Conservation (phyloP, 92 coral and sea anemone species). For the Palythoa grandiflora region DNA sequence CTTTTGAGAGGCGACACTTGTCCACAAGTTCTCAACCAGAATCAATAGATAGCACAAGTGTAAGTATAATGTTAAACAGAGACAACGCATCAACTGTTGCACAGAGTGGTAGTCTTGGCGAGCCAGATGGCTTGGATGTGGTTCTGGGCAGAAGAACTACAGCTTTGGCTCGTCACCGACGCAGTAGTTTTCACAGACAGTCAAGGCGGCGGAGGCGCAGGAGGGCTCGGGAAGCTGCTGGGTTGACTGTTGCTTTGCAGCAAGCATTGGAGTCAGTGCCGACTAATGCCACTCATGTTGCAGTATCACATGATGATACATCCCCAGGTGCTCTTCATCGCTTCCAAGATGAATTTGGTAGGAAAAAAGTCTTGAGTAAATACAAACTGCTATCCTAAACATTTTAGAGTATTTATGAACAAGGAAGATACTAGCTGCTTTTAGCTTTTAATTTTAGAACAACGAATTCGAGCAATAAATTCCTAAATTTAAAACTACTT, state of each 20-base stretch:
- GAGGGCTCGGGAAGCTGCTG: constrained; percentile 70
- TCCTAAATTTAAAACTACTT: too few species aligned
- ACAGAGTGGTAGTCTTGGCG: constrained; percentile 91
- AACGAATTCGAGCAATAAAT: too few species aligned
- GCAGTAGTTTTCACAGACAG: constrained; percentile 80
- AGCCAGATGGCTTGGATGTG: constrained; percentile 83
- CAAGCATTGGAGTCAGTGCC: constrained; percentile 79
- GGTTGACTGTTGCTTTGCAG: constrained; percentile 61
- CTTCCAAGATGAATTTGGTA: constrained; percentile 94
- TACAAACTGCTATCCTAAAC: neutral
- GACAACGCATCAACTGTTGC: constrained; percentile 94
- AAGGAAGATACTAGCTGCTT: neutral
- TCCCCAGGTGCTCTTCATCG: constrained; percentile 95
- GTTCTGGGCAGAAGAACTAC: constrained; percentile 78
- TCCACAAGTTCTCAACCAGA: constrained; percentile 92
- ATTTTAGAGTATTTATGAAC: neutral
- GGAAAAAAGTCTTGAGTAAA: neutral
- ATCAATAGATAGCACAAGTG: constrained; percentile 86
- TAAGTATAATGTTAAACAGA: constrained; percentile 70
- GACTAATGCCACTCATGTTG: constrained; percentile 78
- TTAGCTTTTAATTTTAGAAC: neutral
- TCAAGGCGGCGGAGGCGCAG: constrained; percentile 70
- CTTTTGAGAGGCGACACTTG: constrained; percentile 72
- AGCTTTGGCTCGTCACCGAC: constrained; percentile 80
- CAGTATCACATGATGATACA: constrained; percentile 92